Base-by-base conservation (phyloP, 2,113 vertebrate species). In the Hystrix cristata region DNA sequence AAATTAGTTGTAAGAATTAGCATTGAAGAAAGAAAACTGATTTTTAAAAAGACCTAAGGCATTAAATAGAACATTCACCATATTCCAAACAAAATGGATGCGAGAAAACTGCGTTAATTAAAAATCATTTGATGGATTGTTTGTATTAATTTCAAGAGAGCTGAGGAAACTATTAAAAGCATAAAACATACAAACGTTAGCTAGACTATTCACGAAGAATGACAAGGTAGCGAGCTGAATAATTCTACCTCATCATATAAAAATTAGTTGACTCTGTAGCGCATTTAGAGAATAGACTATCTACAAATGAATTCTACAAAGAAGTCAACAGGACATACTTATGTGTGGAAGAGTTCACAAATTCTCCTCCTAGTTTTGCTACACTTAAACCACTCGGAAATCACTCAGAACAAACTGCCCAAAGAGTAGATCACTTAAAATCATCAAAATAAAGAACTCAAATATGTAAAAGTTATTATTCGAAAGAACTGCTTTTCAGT, bases 71-170 rank as follows among this genome's bases (percentile, higher is more conserved):
- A 18, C 23, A 3, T 31, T 95, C 80, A 38, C 16, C 19, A 83
- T 80, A 85, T 43, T 85, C 15, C n/a, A 90, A 79, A 76, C 78
- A 79, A 95, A 95, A 83, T 72, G 2, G 90, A 53, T 51, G 46
- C 86, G 19, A 48, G 64, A 93, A 95, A n/a, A 78, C 31, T 65
- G 23, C 8, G 38, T 11, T 31, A 78, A 23, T 71, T 87, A 83
- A 94, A 83, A 62, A 84, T 4, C 31, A 9, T 8, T 43, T 29
- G 46, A 9, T 83, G 46, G 8, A 15, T 7, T 46, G 31, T 53
- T 46, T 65, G 53, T 55, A 5, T 60, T 55, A 87, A 57, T 67
- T 89, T 85, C 21, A 85, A 82, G 29, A 69, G 16, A 67, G 81
- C 57, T 67, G 84, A 51, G 29, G 64, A 81, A 78, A 88, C 62